Percentiles rank a stretch among this genome's conserved stretches.
These are phyloP conservation scores for Pygocentrus nattereri DNA, from an alignment of 2,797 vertebrate species.

Conservation along the genomic window DNA sequence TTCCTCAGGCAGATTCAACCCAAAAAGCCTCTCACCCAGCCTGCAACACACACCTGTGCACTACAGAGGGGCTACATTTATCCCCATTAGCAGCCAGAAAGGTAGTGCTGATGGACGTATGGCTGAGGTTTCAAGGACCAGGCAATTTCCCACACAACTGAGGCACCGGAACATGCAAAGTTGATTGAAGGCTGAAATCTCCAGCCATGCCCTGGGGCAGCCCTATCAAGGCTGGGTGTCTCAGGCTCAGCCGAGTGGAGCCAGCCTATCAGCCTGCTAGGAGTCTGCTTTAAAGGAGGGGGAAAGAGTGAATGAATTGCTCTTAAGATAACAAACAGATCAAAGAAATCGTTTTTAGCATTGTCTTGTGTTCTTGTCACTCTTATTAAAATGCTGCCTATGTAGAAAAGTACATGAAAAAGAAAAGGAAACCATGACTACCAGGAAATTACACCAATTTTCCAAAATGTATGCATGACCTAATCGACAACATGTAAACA, in stretches of 20 bases:
- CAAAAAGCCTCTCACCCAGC: constrained; percentile 32
- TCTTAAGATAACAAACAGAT: constrained; percentile 18
- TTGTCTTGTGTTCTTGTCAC: neutral
- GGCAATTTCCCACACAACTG: constrained; percentile 16
- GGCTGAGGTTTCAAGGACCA: constrained; percentile 35
- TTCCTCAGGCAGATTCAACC: constrained; percentile 27
- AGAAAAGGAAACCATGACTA: neutral
- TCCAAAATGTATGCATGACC: no score
- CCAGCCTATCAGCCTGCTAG: constrained; percentile 61
- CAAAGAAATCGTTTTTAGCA: neutral
- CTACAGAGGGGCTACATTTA: constrained; percentile 39
- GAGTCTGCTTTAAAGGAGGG: constrained; percentile 68
- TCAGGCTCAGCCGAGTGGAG: constrained; percentile 61
- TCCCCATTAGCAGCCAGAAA: constrained; percentile 27
- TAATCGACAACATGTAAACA: no score
- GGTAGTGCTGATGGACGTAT: constrained; percentile 33
- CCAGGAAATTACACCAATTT: no score
- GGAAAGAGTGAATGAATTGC: constrained; percentile 20
- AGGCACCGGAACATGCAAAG: constrained; percentile 34
- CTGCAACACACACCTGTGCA: constrained; percentile 48
- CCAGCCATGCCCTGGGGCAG: constrained; percentile 60
- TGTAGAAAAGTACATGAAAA: no score
- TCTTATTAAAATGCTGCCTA: neutral
- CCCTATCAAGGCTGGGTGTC: constrained; percentile 63
- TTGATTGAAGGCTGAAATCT: constrained; percentile 64